Conservation (phyloP, 2,888 invertebrate genomes). For the Drosophila multiciliata region DNA sequence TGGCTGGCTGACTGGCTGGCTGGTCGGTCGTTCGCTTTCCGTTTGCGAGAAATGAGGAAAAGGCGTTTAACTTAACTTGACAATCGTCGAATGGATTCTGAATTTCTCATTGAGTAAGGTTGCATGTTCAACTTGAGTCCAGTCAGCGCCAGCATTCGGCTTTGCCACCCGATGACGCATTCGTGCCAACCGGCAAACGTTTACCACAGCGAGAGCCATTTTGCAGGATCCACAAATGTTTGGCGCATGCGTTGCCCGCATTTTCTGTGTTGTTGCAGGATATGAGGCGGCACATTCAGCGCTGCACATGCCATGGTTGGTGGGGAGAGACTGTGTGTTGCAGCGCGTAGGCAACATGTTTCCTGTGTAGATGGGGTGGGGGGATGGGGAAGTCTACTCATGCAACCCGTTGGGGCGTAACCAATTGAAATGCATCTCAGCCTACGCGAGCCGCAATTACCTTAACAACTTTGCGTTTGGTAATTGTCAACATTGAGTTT, state of each 20-base stretch:
- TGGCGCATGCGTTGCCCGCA: slow-evolving; percentile 65
- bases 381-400: not conserved
- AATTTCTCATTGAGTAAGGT: slow-evolving; percentile 83
- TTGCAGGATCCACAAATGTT: slow-evolving; percentile 68
- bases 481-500: slow-evolving; percentile 72
- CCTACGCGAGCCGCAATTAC: slow-evolving; percentile 68
- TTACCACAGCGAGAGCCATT: slow-evolving; percentile 6
- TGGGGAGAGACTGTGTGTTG: not conserved
- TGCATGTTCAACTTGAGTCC: slow-evolving; percentile 56
- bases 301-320: slow-evolving; percentile 48
- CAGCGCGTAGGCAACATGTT: slow-evolving; percentile 23
- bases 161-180: slow-evolving; percentile 35
- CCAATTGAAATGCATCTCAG: slow-evolving; percentile 73
- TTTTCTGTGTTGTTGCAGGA: slow-evolving; percentile 45
- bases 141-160: slow-evolving; percentile 52
- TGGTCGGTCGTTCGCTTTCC: slow-evolving; percentile 48
- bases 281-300: slow-evolving; percentile 48
- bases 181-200: slow-evolving; percentile 58
- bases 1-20: slow-evolving; percentile 30
- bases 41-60: slow-evolving; percentile 71
- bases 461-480: slow-evolving; percentile 69
- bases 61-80: slow-evolving; percentile 81
- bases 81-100: slow-evolving; percentile 83
- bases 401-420: slow-evolving; percentile 30
- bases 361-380: not conserved